A percentile compares a stretch with the other conserved stretches of the same genome.
These are phyloP conservation scores for Gymnothorax reevesii DNA, from an alignment of 2,797 vertebrate species.

Conservation along the genomic window DNA sequence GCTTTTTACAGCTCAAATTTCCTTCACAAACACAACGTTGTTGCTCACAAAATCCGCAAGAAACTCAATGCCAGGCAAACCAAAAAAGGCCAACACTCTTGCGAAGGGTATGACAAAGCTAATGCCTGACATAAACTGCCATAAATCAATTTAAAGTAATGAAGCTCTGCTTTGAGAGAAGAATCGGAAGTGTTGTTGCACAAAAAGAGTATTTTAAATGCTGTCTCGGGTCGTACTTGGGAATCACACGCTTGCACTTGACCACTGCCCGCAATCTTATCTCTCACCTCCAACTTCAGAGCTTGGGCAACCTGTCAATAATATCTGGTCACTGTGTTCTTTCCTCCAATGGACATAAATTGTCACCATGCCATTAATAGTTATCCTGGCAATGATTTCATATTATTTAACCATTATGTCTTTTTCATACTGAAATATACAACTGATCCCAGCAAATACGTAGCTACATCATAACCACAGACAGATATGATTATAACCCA, in stretches of 20 bases:
- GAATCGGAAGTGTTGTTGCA: too few relatives aligned
- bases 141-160: neutral
- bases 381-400: neutral
- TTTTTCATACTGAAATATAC: neutral
- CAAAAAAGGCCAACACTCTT: neutral
- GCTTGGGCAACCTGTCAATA: neutral
- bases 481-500: too few relatives aligned
- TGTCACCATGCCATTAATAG: neutral
- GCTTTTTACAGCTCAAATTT: constrained; percentile 7
- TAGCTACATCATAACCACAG: too few relatives aligned
- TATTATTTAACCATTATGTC: neutral
- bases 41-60: neutral
- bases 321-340: neutral
- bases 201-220: neutral
- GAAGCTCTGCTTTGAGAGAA: neutral
- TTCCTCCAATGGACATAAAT: neutral
- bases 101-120: neutral
- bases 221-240: neutral
- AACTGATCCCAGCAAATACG: neutral
- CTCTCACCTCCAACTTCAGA: neutral
- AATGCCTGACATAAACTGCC: neutral
- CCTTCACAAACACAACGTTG: constrained; percentile 14
- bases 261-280: neutral
- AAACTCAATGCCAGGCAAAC: neutral
- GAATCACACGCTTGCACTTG: neutral